phyloP scores from a whole-genome alignment of 2,113 vertebrate genomes.

The Paramormyrops kingsleyae region DNA sequence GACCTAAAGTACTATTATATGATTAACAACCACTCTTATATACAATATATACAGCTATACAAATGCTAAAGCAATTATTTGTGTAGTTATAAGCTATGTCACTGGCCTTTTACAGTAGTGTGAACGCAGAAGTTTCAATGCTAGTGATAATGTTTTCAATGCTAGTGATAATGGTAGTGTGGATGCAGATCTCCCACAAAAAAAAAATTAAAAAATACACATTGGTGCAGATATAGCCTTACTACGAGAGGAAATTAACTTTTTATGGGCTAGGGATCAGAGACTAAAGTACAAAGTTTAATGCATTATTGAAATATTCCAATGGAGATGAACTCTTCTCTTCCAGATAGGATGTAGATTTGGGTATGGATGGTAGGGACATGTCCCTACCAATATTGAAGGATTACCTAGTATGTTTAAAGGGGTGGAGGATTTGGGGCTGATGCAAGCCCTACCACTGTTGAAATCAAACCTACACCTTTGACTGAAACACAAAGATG shows the following conservation, averaged over 20 bases:
- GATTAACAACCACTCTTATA: too few relatives aligned
- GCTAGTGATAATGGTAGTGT: too few relatives aligned
- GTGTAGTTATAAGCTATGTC: too few relatives aligned
- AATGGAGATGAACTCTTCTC: neutral
- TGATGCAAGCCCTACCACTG: neutral
- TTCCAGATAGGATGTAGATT: neutral
- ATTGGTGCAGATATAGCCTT: too few relatives aligned
- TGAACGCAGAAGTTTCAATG: too few relatives aligned
- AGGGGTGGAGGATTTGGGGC: neutral
- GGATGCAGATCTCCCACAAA: too few relatives aligned
- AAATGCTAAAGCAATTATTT: too few relatives aligned
- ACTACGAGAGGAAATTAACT: neutral
- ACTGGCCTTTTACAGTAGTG: too few relatives aligned
- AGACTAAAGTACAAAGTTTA: neutral
- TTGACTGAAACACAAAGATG: neutral
- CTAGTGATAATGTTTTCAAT: too few relatives aligned
- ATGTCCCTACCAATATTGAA: neutral
- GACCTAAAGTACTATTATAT: neutral
- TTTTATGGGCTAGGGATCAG: neutral
- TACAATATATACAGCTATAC: too few relatives aligned
- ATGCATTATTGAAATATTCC: neutral
- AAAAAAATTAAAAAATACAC: too few relatives aligned
- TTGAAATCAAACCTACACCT: neutral
- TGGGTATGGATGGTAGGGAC: neutral
- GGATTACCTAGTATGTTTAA: neutral